Percentiles rank a stretch among this genome's conserved stretches.
These are phyloP conservation scores for Mesorhabditis belari DNA, from an alignment of 2,888 invertebrate species.

Conservation along the genomic window DNA sequence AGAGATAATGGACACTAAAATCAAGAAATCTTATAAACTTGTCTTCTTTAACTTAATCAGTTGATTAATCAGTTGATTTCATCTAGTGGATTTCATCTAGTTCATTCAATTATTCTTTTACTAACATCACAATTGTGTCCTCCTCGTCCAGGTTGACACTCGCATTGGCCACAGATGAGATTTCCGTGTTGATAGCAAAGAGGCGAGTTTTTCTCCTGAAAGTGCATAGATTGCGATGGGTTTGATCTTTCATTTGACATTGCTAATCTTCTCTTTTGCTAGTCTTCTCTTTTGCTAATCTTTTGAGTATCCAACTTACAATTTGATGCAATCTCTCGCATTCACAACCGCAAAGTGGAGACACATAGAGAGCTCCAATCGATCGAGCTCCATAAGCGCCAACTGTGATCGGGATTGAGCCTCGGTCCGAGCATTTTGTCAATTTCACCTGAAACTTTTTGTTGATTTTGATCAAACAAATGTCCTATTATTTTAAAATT, in stretches of 20 bases:
- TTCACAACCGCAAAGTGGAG: conserved; percentile 50
- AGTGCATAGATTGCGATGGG: conserved; percentile 1
- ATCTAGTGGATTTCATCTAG: too few relatives aligned
- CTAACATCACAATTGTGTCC: conserved; percentile 28
- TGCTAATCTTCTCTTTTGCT: background rate
- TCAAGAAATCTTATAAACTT: too few relatives aligned
- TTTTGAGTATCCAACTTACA: background rate
- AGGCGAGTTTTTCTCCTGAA: conserved; percentile 40
- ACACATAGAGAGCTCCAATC: conserved; percentile 31
- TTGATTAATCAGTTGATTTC: background rate
- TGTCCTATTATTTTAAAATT: too few relatives aligned
- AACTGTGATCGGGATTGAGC: conserved; percentile 43
- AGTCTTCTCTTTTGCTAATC: conserved; percentile 1
- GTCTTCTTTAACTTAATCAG: background rate
- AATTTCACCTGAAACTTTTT: conserved; percentile 24
- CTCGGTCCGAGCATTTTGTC: conserved; percentile 32
- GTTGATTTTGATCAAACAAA: too few relatives aligned
- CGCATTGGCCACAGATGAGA: conserved; percentile 45
- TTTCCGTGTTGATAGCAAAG: conserved; percentile 38
- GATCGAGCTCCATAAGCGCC: conserved; percentile 44
- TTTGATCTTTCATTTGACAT: background rate
- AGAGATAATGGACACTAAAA: conserved; percentile 52
- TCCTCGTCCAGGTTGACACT: conserved; percentile 29
- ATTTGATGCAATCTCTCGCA: conserved; percentile 40
- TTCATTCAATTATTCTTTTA: too few relatives aligned